A percentile compares a stretch with the other conserved stretches of the same genome.
Conservation (phyloP, 30 jellyfish, hydroid and myxozoan species). For the Pelagia noctiluca region DNA sequence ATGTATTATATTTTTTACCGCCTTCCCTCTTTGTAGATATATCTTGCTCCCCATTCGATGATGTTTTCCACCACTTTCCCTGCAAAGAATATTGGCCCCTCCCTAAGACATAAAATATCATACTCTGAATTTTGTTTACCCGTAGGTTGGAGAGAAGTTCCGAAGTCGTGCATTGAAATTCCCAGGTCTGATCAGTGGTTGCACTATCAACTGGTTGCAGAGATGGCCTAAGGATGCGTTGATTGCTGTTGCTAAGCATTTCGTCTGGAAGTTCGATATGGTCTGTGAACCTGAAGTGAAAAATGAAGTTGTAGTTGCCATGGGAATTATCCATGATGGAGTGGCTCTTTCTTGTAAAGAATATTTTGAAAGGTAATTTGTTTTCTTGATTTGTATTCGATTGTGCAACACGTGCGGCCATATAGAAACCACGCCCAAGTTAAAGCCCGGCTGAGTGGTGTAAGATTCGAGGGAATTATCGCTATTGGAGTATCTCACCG, state of each 20-base stretch:
- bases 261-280: constrained; percentile 67
- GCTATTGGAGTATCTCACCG: too few species aligned
- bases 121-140: not conserved
- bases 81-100: too few species aligned
- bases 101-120: too few species aligned
- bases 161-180: constrained; percentile 81
- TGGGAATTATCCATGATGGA: constrained; percentile 90
- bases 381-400: too few species aligned
- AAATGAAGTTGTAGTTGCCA: constrained; percentile 65
- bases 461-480: too few species aligned
- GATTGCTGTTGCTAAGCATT: constrained; percentile 84
- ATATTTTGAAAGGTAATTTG: constrained; percentile 85
- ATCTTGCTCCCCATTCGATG: too few species aligned
- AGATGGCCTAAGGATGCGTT: constrained; percentile 94
- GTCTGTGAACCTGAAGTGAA: constrained; percentile 76
- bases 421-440: too few species aligned
- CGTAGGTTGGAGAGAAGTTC: constrained; percentile 86
- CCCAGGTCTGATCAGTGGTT: constrained; percentile 90
- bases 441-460: too few species aligned
- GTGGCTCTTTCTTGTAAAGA: constrained; percentile 78
- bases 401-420: too few species aligned
- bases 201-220: constrained; percentile 89
- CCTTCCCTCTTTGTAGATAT: too few species aligned
- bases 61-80: too few species aligned
- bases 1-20: too few species aligned